A percentile compares a stretch with the other conserved stretches of the same genome.
Conservation (phyloP, 2,888 invertebrate species). For the Anaspis maculata region DNA sequence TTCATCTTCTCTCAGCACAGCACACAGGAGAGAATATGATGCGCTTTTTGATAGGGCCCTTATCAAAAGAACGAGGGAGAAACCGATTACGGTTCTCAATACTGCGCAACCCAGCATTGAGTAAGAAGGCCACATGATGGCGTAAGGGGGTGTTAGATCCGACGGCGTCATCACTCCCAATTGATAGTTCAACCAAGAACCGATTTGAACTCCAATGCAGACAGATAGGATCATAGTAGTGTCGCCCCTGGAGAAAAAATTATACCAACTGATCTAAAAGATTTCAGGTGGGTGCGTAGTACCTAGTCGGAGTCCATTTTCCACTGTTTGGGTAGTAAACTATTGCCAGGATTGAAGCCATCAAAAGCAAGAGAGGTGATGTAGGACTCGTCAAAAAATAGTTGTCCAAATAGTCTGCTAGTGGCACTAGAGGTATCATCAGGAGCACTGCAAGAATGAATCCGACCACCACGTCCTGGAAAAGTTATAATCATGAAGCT, state of each 20-base stretch:
- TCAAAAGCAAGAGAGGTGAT: constrained; percentile 56
- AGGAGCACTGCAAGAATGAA: constrained; percentile 57
- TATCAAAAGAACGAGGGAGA: constrained; percentile 63
- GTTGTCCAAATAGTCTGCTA: constrained; percentile 66
- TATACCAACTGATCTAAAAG: constrained; percentile 21
- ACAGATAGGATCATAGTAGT: constrained; percentile 82
- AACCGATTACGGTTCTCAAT: constrained; percentile 66
- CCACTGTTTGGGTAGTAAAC: constrained; percentile 74
- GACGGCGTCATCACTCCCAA: constrained; percentile 58
- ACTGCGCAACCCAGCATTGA: constrained; percentile 60
- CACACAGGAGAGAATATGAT: constrained; percentile 62
- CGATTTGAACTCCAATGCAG: constrained; percentile 67
- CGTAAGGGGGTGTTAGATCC: constrained; percentile 56
- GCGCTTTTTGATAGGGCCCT: constrained; percentile 59
- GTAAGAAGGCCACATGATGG: constrained; percentile 70
- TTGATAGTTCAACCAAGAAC: constrained; percentile 79
- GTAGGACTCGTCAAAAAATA: constrained; percentile 58
- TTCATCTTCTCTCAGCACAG: constrained; percentile 58
- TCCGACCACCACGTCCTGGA: constrained; percentile 78
- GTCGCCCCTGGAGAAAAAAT: constrained; percentile 62
- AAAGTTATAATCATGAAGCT: too few species aligned
- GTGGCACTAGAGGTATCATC: constrained; percentile 64
- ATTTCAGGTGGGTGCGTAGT: background rate
- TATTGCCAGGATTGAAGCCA: constrained; percentile 59
- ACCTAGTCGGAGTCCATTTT: constrained; percentile 87